Evolutionary conservation across 2,113 vertebrate genomes (phyloP).

Genomic region (Sorex araneus): DNA sequence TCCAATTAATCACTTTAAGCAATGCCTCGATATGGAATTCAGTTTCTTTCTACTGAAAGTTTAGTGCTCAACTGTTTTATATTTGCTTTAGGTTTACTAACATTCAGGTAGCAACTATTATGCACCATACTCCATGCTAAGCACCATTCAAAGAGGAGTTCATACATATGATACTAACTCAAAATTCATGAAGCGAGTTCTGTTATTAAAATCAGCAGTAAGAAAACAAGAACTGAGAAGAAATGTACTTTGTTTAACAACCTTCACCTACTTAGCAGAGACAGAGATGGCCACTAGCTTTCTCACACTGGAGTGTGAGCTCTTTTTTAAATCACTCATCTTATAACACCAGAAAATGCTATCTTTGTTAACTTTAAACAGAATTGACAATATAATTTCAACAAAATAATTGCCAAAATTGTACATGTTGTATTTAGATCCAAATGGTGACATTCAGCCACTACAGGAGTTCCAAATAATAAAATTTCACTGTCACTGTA

Average conservation of each 20-base stretch:
- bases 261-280: background rate
- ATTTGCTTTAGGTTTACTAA: background rate
- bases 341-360: background rate
- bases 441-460: background rate
- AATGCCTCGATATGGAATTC: background rate
- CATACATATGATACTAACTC: background rate
- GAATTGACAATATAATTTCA: background rate
- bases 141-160: background rate
- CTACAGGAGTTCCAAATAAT: background rate
- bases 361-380: background rate
- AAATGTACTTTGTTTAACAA: background rate
- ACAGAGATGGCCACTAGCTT: background rate
- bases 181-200: background rate
- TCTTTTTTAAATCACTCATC: background rate
- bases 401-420: background rate
- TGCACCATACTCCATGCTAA: background rate
- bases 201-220: conserved; percentile 12
- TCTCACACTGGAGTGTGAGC: background rate
- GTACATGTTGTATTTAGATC: background rate
- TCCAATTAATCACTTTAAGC: background rate
- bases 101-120: background rate
- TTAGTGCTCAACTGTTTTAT: background rate
- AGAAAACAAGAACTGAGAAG: conserved; percentile 1
- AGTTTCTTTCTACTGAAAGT: conserved; percentile 10
- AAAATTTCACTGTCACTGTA: too few relatives aligned